A percentile compares a stretch with the other conserved stretches of the same genome.
These are phyloP conservation scores for Aphidius gifuensis DNA, from an alignment of 1,140 invertebrate species.

Conservation along the genomic window DNA sequence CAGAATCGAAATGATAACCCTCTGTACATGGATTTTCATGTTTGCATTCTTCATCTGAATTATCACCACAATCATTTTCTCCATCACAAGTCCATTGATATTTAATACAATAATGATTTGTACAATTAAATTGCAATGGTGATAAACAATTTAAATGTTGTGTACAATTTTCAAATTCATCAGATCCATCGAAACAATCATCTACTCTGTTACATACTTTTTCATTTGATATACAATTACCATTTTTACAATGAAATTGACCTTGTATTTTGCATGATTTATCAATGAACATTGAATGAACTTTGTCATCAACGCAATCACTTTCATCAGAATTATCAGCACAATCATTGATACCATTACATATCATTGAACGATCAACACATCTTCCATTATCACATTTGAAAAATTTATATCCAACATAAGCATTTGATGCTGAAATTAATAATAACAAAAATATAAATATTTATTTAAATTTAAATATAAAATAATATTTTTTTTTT, in stretches of 20 bases:
- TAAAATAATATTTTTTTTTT: too few species aligned
- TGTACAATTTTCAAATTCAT: conserved; percentile 61
- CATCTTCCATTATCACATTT: conserved; percentile 52
- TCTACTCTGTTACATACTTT: conserved; percentile 73
- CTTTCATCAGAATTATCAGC: conserved; percentile 56
- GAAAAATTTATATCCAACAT: conserved; percentile 20
- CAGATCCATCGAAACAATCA: conserved; percentile 73
- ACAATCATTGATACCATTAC: conserved; percentile 56
- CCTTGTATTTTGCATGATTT: conserved; percentile 21
- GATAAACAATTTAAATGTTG: conserved; percentile 26
- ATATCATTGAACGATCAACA: conserved; percentile 45
- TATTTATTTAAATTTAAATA: too few species aligned
- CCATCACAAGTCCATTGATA: conserved; percentile 67
- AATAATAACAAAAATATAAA: too few species aligned
- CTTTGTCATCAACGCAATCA: conserved; percentile 13
- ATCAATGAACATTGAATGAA: background rate
- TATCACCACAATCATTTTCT: conserved; percentile 72
- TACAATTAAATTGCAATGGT: conserved; percentile 45
- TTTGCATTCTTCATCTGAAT: conserved; percentile 64
- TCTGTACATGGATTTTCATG: background rate
- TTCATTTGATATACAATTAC: conserved; percentile 69
- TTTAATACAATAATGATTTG: conserved; percentile 64
- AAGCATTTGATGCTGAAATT: background rate
- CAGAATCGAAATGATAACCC: too few species aligned
- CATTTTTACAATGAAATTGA: conserved; percentile 56